phyloP scores from a whole-genome alignment of 2,113 vertebrate species.

The Dinomys branickii region DNA sequence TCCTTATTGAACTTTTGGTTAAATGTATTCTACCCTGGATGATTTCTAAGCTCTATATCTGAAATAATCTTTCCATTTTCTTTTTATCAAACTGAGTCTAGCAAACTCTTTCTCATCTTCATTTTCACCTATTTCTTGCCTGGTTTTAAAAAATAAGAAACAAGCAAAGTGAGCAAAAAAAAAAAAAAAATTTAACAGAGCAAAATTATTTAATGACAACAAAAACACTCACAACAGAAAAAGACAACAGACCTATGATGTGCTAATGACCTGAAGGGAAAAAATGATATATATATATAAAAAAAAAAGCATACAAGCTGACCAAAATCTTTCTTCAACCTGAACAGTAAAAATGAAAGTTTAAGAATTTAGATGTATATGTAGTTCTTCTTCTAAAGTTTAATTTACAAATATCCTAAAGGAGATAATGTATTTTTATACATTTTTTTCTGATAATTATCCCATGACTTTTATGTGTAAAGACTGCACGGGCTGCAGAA shows the following conservation, averaged over 20 bases:
- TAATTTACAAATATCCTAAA: not conserved
- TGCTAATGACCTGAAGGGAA: not conserved
- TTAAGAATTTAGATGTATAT: not conserved
- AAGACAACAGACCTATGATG: not conserved
- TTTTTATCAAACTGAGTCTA: not conserved
- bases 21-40: not conserved
- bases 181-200: not conserved
- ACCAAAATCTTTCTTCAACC: slow-evolving; percentile 13
- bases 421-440: not conserved
- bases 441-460: not conserved
- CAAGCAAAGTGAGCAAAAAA: slow-evolving; percentile 51
- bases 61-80: not conserved
- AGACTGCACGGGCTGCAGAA: not conserved
- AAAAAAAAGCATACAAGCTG: not conserved
- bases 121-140: not conserved
- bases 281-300: not conserved
- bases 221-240: slow-evolving; percentile 26
- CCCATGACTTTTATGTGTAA: not conserved
- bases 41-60: not conserved
- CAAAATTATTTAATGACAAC: slow-evolving; percentile 48
- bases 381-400: not conserved
- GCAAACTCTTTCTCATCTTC: not conserved
- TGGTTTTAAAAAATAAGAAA: slow-evolving; percentile 28
- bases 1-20: not conserved
- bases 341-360: slow-evolving; percentile 26